These are phyloP conservation scores for Morus bassanus DNA, from an alignment of 2,797 vertebrate genomes.

Conservation along the genomic window DNA sequence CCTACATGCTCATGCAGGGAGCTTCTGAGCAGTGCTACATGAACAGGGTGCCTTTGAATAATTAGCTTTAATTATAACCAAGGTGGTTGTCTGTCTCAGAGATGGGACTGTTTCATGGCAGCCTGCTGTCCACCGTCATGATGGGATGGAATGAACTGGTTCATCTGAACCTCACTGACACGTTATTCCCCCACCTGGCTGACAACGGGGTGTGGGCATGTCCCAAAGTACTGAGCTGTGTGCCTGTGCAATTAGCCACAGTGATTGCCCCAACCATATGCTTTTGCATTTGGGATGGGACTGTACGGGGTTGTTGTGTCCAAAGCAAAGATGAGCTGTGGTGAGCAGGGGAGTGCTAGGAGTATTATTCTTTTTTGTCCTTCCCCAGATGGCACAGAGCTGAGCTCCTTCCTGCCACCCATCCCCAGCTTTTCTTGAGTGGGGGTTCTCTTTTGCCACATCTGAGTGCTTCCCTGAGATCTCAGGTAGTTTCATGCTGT, in stretches of 20 bases:
- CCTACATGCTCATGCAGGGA: constrained; percentile 74
- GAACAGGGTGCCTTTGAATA: constrained; percentile 76
- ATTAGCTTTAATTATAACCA: constrained; percentile 84
- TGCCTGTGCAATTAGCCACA: background rate
- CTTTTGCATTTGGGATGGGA: background rate
- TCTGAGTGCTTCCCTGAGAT: background rate
- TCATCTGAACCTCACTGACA: background rate
- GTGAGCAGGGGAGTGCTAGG: background rate
- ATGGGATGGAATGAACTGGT: background rate
- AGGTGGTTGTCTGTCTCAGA: constrained; percentile 70
- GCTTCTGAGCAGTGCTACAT: constrained; percentile 68
- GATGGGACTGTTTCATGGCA: constrained; percentile 21
- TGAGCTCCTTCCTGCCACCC: background rate
- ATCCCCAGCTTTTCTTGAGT: background rate
- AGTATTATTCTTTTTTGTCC: background rate
- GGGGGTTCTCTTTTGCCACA: background rate
- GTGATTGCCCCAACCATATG: background rate
- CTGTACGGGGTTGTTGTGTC: background rate
- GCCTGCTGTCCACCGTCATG: background rate
- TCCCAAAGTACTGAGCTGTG: background rate
- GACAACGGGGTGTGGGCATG: background rate
- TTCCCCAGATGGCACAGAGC: background rate
- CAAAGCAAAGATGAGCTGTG: background rate
- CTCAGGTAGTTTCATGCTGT: background rate
- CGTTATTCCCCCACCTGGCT: background rate